Evolutionary conservation across 2,797 vertebrate genomes (phyloP).

Genomic region (Oreonectes daqikongensis): DNA sequence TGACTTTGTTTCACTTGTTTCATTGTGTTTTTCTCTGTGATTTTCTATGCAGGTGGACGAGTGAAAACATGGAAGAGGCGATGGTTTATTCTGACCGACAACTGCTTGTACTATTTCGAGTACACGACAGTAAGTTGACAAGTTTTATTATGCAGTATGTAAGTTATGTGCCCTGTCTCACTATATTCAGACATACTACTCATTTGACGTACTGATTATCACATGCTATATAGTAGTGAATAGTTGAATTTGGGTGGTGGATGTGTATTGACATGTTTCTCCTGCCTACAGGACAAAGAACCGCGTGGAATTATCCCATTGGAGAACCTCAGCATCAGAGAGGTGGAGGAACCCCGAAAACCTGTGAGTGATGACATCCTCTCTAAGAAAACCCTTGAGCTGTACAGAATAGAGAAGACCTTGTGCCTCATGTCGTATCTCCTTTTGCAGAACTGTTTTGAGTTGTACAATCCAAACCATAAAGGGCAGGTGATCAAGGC

Average conservation of each 20-base stretch:
- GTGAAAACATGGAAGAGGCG: constrained; percentile 95
- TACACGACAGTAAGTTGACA: constrained; percentile 87
- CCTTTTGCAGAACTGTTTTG: constrained; percentile 89
- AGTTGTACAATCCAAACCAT: constrained; percentile 95
- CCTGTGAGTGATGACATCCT: constrained; percentile 77
- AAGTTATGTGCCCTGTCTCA: too few species aligned
- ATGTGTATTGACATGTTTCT: not conserved
- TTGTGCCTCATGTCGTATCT: not conserved
- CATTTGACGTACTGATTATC: too few species aligned
- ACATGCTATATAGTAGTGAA: too few species aligned
- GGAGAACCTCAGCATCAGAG: constrained; percentile 95
- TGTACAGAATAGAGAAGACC: not conserved
- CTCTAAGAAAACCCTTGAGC: not conserved
- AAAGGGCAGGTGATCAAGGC: constrained; percentile 98
- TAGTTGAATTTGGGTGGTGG: too few species aligned
- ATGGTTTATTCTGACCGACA: constrained; percentile 95
- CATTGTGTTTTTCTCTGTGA: constrained; percentile 57
- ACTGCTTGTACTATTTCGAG: constrained; percentile 95
- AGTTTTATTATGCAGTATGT: not conserved
- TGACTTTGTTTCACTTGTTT: not conserved
- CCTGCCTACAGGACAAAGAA: constrained; percentile 86
- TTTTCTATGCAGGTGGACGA: constrained; percentile 80
- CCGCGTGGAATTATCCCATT: constrained; percentile 94
- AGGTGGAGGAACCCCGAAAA: constrained; percentile 96
- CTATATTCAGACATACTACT: too few species aligned